Percentiles rank a stretch among this genome's conserved stretches.
These are phyloP conservation scores for Lapara coniferarum DNA, from an alignment of 2,888 invertebrate species.

Conservation along the genomic window DNA sequence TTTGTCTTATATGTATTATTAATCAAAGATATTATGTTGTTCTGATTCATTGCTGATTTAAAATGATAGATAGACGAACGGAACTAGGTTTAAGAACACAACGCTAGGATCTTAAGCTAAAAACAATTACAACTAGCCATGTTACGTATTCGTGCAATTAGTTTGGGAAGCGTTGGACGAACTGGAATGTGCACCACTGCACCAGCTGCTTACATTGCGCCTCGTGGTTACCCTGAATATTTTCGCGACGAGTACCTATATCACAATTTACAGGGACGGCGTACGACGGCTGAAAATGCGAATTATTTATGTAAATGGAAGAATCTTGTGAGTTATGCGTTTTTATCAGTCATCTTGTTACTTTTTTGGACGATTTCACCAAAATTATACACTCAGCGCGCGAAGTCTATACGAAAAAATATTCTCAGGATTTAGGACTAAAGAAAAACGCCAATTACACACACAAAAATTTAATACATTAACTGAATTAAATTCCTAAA, in stretches of 20 bases:
- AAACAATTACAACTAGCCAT: background rate
- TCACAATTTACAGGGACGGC: conserved; percentile 10
- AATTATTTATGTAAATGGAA: background rate
- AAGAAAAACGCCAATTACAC: no score
- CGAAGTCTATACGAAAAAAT: no score
- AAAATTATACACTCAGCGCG: no score
- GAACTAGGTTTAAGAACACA: no score
- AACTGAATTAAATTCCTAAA: background rate
- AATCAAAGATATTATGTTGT: no score
- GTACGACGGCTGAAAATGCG: background rate
- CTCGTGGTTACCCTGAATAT: conserved; percentile 29
- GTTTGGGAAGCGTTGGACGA: conserved; percentile 14
- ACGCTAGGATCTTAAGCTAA: background rate
- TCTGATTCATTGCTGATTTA: no score
- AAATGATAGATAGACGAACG: no score
- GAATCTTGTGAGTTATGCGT: background rate
- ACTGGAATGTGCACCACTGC: conserved; percentile 24
- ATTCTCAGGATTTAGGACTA: no score
- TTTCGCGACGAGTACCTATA: conserved; percentile 10
- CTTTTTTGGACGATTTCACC: no score
- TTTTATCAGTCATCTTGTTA: background rate
- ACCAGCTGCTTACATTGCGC: conserved; percentile 28
- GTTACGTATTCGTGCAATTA: background rate
- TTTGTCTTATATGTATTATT: no score
- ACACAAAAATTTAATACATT: no score